Evolutionary conservation across 1,140 invertebrate genomes (phyloP).

Genomic region (Platyscapa corneri): DNA sequence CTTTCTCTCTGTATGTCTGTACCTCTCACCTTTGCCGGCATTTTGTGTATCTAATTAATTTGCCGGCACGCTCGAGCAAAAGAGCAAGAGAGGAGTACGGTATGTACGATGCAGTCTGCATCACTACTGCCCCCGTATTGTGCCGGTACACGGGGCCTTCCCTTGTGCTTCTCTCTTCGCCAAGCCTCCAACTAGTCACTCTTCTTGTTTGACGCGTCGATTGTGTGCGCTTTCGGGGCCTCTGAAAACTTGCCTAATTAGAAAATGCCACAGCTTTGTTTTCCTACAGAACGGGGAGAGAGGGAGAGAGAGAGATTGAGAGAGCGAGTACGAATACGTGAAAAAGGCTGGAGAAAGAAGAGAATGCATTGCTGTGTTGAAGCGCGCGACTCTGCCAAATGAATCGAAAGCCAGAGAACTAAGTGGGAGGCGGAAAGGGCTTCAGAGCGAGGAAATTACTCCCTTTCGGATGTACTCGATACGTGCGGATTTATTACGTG

Average conservation of each 20-base stretch:
- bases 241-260: conserved; percentile 59
- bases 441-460: background rate
- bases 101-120: background rate
- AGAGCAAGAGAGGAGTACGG: background rate
- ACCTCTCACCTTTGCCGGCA: background rate
- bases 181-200: background rate
- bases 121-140: background rate
- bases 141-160: background rate
- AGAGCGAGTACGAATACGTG: too few relatives aligned
- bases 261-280: conserved; percentile 49
- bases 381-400: background rate
- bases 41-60: conserved; percentile 55
- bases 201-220: conserved; percentile 51
- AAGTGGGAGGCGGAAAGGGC: background rate
- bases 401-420: background rate
- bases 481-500: background rate
- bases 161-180: background rate
- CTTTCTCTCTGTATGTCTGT: conserved; percentile 7
- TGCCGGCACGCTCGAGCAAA: conserved; percentile 22
- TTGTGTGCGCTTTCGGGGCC: conserved; percentile 1
- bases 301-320: too few relatives aligned
- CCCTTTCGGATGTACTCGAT: background rate
- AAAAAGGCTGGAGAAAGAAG: background rate
- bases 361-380: background rate
- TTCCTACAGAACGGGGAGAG: background rate